A percentile compares a stretch with the other conserved stretches of the same genome.
Evolutionary conservation across 2,113 vertebrate genomes (phyloP).

Genomic region (Catagonus wagneri): DNA sequence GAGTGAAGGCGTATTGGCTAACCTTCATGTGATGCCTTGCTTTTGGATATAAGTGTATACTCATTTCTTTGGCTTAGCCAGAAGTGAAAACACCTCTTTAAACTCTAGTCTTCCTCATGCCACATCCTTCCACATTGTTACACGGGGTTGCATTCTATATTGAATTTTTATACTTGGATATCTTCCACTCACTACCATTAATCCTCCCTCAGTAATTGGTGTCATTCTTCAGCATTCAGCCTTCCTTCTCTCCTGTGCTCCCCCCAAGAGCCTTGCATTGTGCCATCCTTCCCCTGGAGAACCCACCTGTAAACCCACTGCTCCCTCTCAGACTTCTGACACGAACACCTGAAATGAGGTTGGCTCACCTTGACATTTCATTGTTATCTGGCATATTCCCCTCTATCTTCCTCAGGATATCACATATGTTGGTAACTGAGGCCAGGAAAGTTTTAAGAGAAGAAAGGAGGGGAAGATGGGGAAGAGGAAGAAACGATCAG

Average conservation of each 20-base stretch:
- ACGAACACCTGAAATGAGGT: slow-evolving; percentile 63
- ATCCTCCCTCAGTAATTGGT: neutral
- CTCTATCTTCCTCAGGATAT: slow-evolving; percentile 64
- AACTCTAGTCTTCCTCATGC: neutral
- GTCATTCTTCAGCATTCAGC: neutral
- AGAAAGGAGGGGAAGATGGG: neutral
- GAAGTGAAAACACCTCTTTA: slow-evolving; percentile 22
- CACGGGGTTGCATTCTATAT: neutral
- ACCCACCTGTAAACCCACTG: slow-evolving; percentile 64
- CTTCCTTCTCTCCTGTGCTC: neutral
- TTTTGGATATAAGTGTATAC: neutral
- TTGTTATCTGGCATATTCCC: slow-evolving; percentile 77
- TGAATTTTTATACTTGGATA: neutral
- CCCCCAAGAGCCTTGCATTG: slow-evolving; percentile 29
- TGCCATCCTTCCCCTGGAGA: slow-evolving; percentile 74
- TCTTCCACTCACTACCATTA: neutral
- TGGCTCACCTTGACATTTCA: slow-evolving; percentile 82
- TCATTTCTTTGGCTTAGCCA: neutral
- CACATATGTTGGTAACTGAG: slow-evolving; percentile 77
- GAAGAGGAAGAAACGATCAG: neutral
- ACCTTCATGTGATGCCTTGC: neutral
- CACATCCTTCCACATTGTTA: neutral
- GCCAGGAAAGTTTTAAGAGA: slow-evolving; percentile 74
- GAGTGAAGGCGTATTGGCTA: neutral
- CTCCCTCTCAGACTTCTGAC: slow-evolving; percentile 44